phyloP scores from a whole-genome alignment of 2,113 vertebrate genomes.

The Tichodroma muraria region DNA sequence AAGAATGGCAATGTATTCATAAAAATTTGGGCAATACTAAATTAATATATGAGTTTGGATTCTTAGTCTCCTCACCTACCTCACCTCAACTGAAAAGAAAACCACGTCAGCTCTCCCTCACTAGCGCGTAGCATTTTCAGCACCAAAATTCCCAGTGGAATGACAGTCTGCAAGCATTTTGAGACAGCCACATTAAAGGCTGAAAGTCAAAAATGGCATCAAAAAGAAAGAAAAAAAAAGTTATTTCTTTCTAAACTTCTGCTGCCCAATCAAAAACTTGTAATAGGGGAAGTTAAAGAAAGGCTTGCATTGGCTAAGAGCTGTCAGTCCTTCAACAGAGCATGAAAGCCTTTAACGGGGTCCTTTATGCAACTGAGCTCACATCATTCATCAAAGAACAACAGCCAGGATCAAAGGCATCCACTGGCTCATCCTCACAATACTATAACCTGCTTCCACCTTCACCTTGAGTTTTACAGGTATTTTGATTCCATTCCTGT shows the following conservation, averaged over 20 bases:
- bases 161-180: slow-evolving; percentile 6
- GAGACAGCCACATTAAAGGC: background rate
- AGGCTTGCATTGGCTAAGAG: slow-evolving; percentile 43
- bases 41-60: background rate
- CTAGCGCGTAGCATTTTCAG: background rate
- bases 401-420: slow-evolving; percentile 28
- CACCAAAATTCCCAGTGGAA: background rate
- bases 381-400: slow-evolving; percentile 56
- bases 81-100: background rate
- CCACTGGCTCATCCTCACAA: background rate
- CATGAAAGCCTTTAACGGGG: slow-evolving; percentile 28
- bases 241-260: slow-evolving; percentile 38
- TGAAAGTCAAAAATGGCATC: slow-evolving; percentile 33
- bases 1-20: background rate
- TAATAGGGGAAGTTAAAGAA: slow-evolving; percentile 27
- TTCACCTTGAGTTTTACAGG: background rate
- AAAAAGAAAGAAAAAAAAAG: background rate
- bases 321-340: slow-evolving; percentile 21
- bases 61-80: background rate
- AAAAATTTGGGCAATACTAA: background rate
- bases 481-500: slow-evolving; percentile 37
- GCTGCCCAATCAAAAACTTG: slow-evolving; percentile 59
- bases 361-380: slow-evolving; percentile 52
- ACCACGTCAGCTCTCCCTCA: background rate
- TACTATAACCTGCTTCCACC: slow-evolving; percentile 5